phyloP scores from a whole-genome alignment of 2,113 vertebrate species.

The Ursus arctos region DNA sequence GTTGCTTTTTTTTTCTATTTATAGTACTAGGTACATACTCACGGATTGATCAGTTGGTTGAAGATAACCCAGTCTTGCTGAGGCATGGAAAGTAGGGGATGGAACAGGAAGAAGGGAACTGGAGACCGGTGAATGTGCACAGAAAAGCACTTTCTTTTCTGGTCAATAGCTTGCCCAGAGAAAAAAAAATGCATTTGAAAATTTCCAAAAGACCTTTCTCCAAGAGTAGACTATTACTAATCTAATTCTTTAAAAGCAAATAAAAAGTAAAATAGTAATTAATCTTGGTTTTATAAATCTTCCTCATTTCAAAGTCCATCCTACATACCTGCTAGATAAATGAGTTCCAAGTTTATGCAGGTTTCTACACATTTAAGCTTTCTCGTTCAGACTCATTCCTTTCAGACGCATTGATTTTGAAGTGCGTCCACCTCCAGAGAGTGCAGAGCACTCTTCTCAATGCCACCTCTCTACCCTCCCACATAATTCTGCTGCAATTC shows the following conservation, averaged over 20 bases:
- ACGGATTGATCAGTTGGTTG: background rate
- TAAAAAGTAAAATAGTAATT: background rate
- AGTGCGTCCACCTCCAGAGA: background rate
- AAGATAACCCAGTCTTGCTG: background rate
- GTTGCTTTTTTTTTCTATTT: background rate
- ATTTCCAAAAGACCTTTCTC: background rate
- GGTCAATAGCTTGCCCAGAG: background rate
- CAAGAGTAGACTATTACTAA: slow-evolving; percentile 1
- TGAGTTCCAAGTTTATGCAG: background rate
- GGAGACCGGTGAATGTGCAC: background rate
- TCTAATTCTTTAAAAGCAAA: slow-evolving; percentile 27
- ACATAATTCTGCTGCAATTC: background rate
- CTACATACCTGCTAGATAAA: background rate
- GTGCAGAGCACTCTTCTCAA: background rate
- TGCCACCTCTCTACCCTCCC: background rate
- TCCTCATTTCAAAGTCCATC: slow-evolving; percentile 44
- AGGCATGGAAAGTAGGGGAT: background rate
- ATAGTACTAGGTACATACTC: background rate
- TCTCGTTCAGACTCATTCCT: background rate
- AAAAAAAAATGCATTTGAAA: background rate
- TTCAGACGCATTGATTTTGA: background rate
- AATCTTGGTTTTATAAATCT: slow-evolving; percentile 38
- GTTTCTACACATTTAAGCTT: slow-evolving; percentile 36
- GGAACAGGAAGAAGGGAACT: background rate
- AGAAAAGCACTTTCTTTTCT: background rate